Evolutionary conservation across 2,113 vertebrate species (phyloP).

Genomic region (Crypturellus undulatus): DNA sequence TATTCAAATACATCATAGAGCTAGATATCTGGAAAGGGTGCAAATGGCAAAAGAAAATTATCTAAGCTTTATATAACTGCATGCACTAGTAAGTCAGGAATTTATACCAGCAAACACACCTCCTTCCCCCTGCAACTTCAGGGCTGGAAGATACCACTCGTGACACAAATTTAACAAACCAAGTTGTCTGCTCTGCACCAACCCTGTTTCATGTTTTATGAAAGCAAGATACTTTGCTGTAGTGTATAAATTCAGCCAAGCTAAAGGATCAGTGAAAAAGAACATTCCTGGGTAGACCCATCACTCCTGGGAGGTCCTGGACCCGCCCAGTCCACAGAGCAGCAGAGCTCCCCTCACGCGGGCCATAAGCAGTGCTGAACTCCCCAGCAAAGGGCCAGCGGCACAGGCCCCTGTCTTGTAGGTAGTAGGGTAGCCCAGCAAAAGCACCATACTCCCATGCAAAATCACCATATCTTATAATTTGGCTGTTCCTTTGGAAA

Average conservation of each 20-base stretch:
- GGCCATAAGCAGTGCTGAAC: neutral
- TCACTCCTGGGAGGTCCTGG: accelerated
- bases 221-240: neutral
- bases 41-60: neutral
- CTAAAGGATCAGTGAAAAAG: neutral
- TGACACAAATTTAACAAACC: neutral
- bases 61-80: neutral
- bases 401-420: accelerated
- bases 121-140: neutral
- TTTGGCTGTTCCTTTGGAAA: neutral
- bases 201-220: neutral
- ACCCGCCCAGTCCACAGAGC: neutral
- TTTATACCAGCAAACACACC: neutral
- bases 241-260: neutral
- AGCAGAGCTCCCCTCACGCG: neutral
- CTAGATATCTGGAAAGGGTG: neutral
- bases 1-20: neutral
- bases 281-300: neutral
- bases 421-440: accelerated
- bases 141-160: neutral
- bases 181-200: too few relatives aligned
- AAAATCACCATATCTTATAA: neutral
- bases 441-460: neutral
- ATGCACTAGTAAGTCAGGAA: neutral
- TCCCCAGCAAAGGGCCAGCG: accelerated